Base-by-base conservation (phyloP, 2,113 vertebrate species). In the Muscicapa adusta region DNA sequence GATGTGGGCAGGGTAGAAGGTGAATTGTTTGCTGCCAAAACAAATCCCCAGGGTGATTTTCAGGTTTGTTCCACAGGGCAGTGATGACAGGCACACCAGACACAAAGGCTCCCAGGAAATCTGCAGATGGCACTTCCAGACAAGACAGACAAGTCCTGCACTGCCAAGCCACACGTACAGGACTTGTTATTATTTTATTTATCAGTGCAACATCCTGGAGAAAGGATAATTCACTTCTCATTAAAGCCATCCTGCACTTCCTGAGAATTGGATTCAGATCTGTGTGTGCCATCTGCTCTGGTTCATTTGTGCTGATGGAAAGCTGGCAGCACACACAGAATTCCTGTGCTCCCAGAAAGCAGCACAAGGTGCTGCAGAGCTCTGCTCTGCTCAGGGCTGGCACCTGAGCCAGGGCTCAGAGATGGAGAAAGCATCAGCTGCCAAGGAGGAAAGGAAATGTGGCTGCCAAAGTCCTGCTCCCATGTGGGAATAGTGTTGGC, bases 121-220 rank as follows among this genome's bases (percentile, higher is more conserved):
- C 63, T 79, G 72, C 68, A 60, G 67, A 79, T 67, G 83, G 65
- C 60, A 31, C 56, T 87, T 67, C 57, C 89, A 91, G 70, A 70
- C 70, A 71, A 91, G 81, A 73, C 25, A 48, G 91, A n/a, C 82
- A 87, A 89, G 36, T 11, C 19, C 89, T 25, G 61, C 29, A 15
- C n/a, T 6, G 13, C 57, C 74, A 70, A 96, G 50, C 40, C 75
- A 85, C 67, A 70, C 1, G 0, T 12, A 51, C 63, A 93, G 67
- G 22, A 67, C 61, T 47, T 26, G n/a, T 78, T 65, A 74, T 94
- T 83, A 83, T 88, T 90, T 53, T 90, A 85, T 91, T 92, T 94
- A 71, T 80, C 65, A 67, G 22, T 2, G 53, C 84, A 91, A 60
- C 70, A 80, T 84, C 88, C 93, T 65, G 91, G 57, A 84, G 57